Evolutionary conservation across 2,797 vertebrate genomes (phyloP).

Genomic region (Tympanoctomys barrerae): DNA sequence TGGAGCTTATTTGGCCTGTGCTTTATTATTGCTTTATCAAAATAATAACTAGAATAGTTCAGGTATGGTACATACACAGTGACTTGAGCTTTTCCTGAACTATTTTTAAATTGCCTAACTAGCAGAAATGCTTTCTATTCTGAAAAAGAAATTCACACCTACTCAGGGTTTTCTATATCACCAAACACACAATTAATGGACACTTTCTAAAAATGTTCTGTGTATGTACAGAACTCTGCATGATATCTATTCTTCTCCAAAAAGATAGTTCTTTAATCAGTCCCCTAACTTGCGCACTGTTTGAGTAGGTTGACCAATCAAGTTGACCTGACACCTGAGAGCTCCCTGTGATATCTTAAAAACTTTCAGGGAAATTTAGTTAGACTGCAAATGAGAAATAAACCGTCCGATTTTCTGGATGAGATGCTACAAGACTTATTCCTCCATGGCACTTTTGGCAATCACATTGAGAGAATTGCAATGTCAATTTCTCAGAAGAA

Average conservation of each 20-base stretch:
- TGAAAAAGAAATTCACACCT: neutral
- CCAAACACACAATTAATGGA: neutral
- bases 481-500: neutral
- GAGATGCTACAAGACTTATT: neutral
- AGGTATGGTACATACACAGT: neutral
- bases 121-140: neutral
- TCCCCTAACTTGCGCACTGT: neutral
- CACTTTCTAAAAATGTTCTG: neutral
- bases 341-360: neutral
- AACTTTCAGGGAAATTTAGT: conserved; percentile 1
- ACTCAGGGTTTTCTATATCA: neutral
- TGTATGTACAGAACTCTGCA: neutral
- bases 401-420: neutral
- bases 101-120: neutral
- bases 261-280: neutral
- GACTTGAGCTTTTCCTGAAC: neutral
- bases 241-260: neutral
- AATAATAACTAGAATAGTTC: neutral
- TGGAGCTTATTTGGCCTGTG: neutral
- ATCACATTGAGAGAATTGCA: neutral
- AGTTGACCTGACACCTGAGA: neutral
- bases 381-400: neutral
- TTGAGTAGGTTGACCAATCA: neutral
- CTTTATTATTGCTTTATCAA: neutral
- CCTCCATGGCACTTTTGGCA: neutral